Evolutionary conservation across 1,140 invertebrate species (phyloP), one percentile per base, ranked within the genome.

Genomic region (Eupristina koningsbergeri): DNA sequence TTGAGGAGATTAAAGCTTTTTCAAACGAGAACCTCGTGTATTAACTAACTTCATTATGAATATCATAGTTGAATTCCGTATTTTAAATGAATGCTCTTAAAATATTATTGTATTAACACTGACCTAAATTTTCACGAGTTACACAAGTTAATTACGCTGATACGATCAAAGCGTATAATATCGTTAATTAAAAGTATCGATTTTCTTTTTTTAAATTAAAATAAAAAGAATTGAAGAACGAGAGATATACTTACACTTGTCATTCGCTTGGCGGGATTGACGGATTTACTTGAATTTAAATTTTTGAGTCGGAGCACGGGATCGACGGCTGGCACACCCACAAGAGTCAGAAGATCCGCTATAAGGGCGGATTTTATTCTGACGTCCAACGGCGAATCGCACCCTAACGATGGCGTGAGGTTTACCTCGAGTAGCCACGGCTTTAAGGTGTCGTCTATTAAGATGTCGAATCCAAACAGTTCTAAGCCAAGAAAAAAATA

Each of bases 401-500:
- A 98, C 76, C 97, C 97, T 86, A 99, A 93, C 85, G 97, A 98
- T 0, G 98, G 98, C 1, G 97, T 98, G 5, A 99, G 92, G 91
- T 99, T 99, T 15, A 98, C 96, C 92, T 99, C 98, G 69, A 98
- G 90, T 29, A 99, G 91, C 98, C 98, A 99, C 0, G 98, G 98
- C 90, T 98, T 98, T 82, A 98, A 91, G 83, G 95, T 95, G 81
- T 96, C 95, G 92, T 99, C 98, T 73, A 99, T 95, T 29, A 99
- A 91, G 85, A 99, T 97, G 92, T 99, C 98, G 92, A 98, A 98
- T n/a, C 98, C 98, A 91, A 98, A 99, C 34, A 99, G 90, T 92
- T 99, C 97, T 97, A 88, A 1, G 31, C 34, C 29, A 29, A 64
- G 31, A 0, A 5, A 34, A 45, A 34, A 64, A n/a, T n/a, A n/a